These are phyloP conservation scores for Drosophila nigrodunni DNA, from an alignment of 1,140 invertebrate species.

Conservation along the genomic window DNA sequence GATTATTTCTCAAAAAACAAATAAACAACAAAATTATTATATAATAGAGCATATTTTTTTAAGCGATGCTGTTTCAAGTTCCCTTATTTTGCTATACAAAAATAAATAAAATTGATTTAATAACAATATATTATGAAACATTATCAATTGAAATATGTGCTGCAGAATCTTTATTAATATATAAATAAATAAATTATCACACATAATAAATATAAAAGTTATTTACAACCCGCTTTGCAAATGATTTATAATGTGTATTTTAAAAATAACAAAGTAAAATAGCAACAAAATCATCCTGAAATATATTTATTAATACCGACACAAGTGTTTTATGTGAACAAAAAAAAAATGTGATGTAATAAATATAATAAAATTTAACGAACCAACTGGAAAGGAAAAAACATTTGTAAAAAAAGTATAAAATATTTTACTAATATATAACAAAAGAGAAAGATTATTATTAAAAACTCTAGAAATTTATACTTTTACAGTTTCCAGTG, in stretches of 20 bases:
- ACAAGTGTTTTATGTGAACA: slow-evolving; percentile 46
- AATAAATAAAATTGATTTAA: not conserved
- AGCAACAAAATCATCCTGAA: slow-evolving; percentile 6
- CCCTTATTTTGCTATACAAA: slow-evolving; percentile 50
- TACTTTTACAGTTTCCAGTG: no score
- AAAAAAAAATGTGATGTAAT: slow-evolving; percentile 59
- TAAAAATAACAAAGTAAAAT: slow-evolving; percentile 26
- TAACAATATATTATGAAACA: slow-evolving; percentile 10
- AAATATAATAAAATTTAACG: slow-evolving; percentile 40
- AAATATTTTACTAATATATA: no score
- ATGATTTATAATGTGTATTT: slow-evolving; percentile 46
- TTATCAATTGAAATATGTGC: slow-evolving; percentile 44
- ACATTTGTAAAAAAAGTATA: no score
- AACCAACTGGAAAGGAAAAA: slow-evolving; percentile 22
- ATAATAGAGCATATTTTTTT: slow-evolving; percentile 15
- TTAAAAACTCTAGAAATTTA: no score
- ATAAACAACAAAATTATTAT: not conserved
- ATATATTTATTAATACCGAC: slow-evolving; percentile 20
- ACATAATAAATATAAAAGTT: slow-evolving; percentile 54
- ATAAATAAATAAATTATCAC: slow-evolving; percentile 60
- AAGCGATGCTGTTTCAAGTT: not conserved
- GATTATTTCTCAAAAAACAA: not conserved
- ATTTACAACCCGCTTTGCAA: slow-evolving; percentile 52
- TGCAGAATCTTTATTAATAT: slow-evolving; percentile 68
- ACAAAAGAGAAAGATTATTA: no score